A percentile compares a stretch with the other conserved stretches of the same genome.
phyloP scores from a whole-genome alignment of 2,113 vertebrate genomes.

The Heterotilapia buettikoferi region DNA sequence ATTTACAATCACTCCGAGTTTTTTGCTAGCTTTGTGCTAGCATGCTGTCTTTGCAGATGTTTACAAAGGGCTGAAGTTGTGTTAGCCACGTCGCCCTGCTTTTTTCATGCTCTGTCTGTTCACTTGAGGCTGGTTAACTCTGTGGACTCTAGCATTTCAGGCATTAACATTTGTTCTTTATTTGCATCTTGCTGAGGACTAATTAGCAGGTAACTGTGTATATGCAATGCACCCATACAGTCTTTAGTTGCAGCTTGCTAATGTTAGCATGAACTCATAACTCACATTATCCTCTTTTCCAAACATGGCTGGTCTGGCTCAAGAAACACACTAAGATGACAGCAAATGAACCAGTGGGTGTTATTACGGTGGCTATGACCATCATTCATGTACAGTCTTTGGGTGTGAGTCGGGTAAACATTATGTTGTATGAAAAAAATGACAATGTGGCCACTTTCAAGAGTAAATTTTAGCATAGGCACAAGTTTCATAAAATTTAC shows the following conservation, averaged over 20 bases:
- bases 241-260: not conserved
- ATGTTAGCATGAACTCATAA: not conserved
- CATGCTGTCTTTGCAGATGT: not conserved
- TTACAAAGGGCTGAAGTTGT: not conserved
- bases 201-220: not conserved
- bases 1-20: no score
- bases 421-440: not conserved
- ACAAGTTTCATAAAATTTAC: not conserved
- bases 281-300: not conserved
- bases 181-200: not conserved
- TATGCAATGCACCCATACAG: not conserved
- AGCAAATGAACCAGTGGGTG: not conserved
- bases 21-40: not conserved
- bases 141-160: not conserved
- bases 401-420: not conserved
- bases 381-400: not conserved
- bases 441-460: not conserved
- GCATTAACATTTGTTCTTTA: not conserved
- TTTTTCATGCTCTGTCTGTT: not conserved
- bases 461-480: not conserved
- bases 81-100: not conserved
- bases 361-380: not conserved
- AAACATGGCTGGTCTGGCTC: not conserved
- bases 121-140: not conserved
- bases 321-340: not conserved